phyloP scores from a whole-genome alignment of 2,888 invertebrate species.

The Nephrotoma flavescens region DNA sequence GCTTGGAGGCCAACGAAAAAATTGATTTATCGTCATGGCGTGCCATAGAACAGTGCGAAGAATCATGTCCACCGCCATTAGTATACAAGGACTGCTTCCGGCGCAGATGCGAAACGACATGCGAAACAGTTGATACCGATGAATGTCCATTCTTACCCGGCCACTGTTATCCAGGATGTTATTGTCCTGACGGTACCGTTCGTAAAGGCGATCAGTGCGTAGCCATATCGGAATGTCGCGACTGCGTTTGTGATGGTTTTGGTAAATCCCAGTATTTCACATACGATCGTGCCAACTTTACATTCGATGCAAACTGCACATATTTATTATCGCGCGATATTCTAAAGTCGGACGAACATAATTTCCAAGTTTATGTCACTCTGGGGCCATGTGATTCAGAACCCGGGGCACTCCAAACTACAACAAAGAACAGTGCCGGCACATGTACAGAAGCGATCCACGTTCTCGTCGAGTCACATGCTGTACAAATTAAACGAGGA shows the following conservation, averaged over 20 bases:
- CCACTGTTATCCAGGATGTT: constrained; percentile 69
- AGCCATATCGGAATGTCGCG: constrained; percentile 53
- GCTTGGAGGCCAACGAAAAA: constrained; percentile 45
- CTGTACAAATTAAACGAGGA: constrained; percentile 39
- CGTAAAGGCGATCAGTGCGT: constrained; percentile 54
- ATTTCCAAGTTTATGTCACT: constrained; percentile 42
- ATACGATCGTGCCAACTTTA: constrained; percentile 66
- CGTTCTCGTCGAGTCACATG: constrained; percentile 47
- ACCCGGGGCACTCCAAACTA: neutral
- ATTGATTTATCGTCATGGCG: constrained; percentile 58
- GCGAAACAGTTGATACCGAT: constrained; percentile 43
- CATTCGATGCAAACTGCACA: constrained; percentile 72
- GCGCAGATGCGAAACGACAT: constrained; percentile 62
- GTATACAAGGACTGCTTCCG: constrained; percentile 74
- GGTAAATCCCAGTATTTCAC: constrained; percentile 70
- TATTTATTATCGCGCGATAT: constrained; percentile 58
- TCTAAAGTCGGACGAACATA: constrained; percentile 36
- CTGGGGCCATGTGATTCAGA: constrained; percentile 42
- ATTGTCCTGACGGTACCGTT: constrained; percentile 62
- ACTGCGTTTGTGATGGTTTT: constrained; percentile 61
- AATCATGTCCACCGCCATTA: constrained; percentile 55
- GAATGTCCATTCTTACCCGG: constrained; percentile 47
- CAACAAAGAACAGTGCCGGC: constrained; percentile 23
- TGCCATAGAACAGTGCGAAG: constrained; percentile 53
- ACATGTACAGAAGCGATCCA: constrained; percentile 55